These are phyloP conservation scores for Lithophane ornitopus DNA, from an alignment of 2,888 invertebrate genomes.

Conservation along the genomic window DNA sequence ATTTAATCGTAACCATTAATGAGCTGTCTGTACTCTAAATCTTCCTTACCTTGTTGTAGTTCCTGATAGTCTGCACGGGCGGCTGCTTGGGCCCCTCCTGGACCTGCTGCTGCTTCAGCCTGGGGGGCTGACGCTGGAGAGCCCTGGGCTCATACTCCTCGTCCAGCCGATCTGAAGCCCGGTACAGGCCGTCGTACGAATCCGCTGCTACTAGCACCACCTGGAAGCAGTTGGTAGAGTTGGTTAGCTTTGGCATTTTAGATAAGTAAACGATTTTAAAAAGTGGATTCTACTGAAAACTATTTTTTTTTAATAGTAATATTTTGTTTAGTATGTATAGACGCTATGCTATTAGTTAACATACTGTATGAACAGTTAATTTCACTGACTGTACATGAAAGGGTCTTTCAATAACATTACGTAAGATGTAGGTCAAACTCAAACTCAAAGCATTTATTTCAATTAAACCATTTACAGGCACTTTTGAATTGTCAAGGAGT, in stretches of 20 bases:
- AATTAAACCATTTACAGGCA: no score
- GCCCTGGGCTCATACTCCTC: conserved; percentile 84
- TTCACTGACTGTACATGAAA: no score
- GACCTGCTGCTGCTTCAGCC: conserved; percentile 73
- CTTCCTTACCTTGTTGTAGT: conserved; percentile 92
- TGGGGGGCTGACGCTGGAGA: conserved; percentile 70
- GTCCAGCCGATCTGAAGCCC: conserved; percentile 82
- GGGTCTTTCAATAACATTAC: no score
- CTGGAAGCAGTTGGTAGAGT: conserved; percentile 73
- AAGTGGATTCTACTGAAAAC: background rate
- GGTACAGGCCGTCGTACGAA: conserved; percentile 83
- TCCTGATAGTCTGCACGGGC: conserved; percentile 95
- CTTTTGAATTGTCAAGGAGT: no score
- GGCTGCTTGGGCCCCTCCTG: conserved; percentile 92
- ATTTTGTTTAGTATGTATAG: no score
- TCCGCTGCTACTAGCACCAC: conserved; percentile 86
- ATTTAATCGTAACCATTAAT: no score
- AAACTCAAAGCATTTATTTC: no score
- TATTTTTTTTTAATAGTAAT: no score
- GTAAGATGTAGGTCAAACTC: no score
- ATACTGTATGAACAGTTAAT: no score
- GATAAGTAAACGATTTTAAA: background rate
- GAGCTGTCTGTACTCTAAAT: no score
- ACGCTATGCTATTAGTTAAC: no score
- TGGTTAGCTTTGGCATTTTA: background rate